These are phyloP conservation scores for Pomacea canaliculata DNA, from an alignment of 2,888 invertebrate species.

Conservation along the genomic window DNA sequence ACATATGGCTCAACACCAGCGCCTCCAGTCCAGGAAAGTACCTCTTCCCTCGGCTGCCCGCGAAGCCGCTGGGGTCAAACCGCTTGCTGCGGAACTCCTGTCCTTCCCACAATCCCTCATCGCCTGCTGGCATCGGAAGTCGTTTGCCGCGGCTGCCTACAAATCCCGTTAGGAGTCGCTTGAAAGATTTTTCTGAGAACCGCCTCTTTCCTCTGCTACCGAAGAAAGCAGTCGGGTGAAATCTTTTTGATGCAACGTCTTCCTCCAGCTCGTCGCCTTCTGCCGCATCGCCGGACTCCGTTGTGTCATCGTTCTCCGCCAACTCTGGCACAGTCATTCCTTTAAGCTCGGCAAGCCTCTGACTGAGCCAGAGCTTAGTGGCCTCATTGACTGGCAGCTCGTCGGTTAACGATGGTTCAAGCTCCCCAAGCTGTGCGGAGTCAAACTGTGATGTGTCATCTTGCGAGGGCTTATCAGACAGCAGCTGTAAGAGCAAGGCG, in stretches of 20 bases:
- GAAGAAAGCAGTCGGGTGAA: conserved; percentile 10
- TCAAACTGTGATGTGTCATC: not conserved
- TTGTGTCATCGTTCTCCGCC: too few relatives aligned
- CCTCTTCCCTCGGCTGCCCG: conserved; percentile 29
- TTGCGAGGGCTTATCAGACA: not conserved
- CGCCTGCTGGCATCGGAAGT: not conserved
- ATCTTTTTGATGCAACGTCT: not conserved
- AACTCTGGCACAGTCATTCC: too few relatives aligned
- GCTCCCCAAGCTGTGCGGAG: not conserved
- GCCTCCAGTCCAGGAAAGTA: conserved; percentile 27
- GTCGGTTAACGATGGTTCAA: not conserved
- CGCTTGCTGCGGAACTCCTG: not conserved
- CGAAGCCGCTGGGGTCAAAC: conserved; percentile 27
- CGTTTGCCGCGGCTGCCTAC: not conserved
- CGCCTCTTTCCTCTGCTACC: conserved; percentile 15
- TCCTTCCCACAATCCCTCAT: not conserved
- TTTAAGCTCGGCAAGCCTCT: not conserved
- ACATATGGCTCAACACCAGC: conserved; percentile 24
- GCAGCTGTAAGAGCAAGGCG: not conserved
- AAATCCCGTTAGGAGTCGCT: conserved; percentile 11
- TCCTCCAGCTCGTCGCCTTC: not conserved
- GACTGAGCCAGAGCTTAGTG: conserved; percentile 9
- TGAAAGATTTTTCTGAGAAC: not conserved
- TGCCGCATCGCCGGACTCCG: not conserved
- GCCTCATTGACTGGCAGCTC: not conserved